These are phyloP conservation scores for Nomada ferruginata DNA, from an alignment of 2,888 invertebrate genomes.

Conservation along the genomic window DNA sequence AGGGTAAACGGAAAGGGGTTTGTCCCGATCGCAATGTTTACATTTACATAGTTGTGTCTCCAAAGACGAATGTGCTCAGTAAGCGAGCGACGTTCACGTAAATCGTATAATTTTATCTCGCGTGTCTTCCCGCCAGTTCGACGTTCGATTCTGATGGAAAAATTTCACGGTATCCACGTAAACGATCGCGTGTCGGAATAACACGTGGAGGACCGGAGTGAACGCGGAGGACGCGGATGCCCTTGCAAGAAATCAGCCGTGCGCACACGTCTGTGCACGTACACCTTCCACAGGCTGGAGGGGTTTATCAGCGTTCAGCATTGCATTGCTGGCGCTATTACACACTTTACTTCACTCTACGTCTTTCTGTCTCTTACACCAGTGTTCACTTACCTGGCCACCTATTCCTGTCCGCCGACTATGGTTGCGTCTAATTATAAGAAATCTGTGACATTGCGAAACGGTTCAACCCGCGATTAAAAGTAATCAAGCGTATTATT, in stretches of 20 bases:
- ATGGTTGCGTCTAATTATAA: not conserved
- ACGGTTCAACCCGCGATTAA: not conserved
- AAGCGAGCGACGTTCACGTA: conserved; percentile 16
- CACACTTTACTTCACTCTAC: conserved; percentile 68
- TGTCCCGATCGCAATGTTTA: conserved; percentile 42
- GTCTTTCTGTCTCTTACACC: conserved; percentile 48
- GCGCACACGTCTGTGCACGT: conserved; percentile 60
- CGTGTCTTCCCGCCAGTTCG: not conserved
- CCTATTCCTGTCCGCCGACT: conserved; percentile 43
- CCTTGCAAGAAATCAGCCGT: conserved; percentile 51
- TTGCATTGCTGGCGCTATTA: conserved; percentile 72
- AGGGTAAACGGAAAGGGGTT: not conserved
- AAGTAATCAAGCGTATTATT: conserved; percentile 28
- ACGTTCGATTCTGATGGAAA: conserved; percentile 23
- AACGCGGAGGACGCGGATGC: conserved; percentile 58
- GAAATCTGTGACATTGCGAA: not conserved
- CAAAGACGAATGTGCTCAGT: conserved; percentile 40
- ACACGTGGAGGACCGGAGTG: conserved; percentile 7
- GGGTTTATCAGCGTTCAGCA: conserved; percentile 76
- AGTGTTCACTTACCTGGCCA: conserved; percentile 67
- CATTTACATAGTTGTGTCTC: conserved; percentile 51
- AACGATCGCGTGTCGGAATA: conserved; percentile 5
- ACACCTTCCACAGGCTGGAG: conserved; percentile 65
- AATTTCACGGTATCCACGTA: conserved; percentile 50
- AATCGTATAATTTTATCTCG: conserved; percentile 12